Evolutionary conservation across 2,113 vertebrate species (phyloP), one percentile per base, ranked within the genome.

Genomic region (Emydura subglobosa): DNA sequence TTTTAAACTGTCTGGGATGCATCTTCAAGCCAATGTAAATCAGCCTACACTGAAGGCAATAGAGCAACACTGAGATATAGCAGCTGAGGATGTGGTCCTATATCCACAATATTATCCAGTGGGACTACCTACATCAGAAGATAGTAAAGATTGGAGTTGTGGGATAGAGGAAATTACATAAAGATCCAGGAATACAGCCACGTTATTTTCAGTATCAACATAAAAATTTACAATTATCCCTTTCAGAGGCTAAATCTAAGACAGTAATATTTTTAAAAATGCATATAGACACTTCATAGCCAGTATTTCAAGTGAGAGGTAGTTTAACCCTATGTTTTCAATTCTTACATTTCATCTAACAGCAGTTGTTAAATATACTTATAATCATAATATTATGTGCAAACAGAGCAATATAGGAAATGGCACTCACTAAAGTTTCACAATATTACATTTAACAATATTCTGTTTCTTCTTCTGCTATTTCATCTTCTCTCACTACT

Each of bases 291-390:
- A 98, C 98, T 94, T 98, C 96, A 97, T 98, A 98, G 97, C 96
- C 98, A 97, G 93, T 98, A 97, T 97, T 98, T 96, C 98, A 96
- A 98, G 95, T 97, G 97, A 98, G 98, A 98, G 98, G 98, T 98
- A 98, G n/a, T 72, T 39, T 22, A 72, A 68, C 17, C 9, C n/a
- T 19, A 10, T 72, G 17, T 72, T 72, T 72, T 72, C 65, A 72
- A 39, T 72, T 39, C 19, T 19, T 72, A 22, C 19, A 10, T 72
- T 72, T 90, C 94, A 85, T 85, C 81, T 94, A 95, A 89, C 85
- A 83, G 83, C 22, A 81, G 87, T 65, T 88, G 85, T 85, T 97
- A 94, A 96, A 83, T 39, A 90, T 83, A 93, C 82, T 54, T 95
- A 85, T 92, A 95, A n/a, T 83, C 51, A 50, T 47, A 44, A 96